A percentile compares a stretch with the other conserved stretches of the same genome.
Evolutionary conservation across 2,888 invertebrate genomes (phyloP).

Genomic region (Fragum sueziense): DNA sequence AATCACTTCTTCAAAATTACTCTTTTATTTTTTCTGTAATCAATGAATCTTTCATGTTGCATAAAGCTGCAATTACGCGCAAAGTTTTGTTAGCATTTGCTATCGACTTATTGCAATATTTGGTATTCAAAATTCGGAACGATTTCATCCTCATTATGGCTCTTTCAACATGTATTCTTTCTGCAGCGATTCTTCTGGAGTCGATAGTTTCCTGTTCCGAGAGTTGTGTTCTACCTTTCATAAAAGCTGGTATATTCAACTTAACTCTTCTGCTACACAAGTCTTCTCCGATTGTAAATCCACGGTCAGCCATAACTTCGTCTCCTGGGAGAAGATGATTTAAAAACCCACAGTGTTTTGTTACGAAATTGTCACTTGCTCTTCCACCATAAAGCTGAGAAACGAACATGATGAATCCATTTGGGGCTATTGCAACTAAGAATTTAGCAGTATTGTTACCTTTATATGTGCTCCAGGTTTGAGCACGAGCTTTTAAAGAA

Average conservation of each 20-base stretch:
- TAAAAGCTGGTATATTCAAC: constrained; percentile 14
- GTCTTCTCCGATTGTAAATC: constrained; percentile 10
- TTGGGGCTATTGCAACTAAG: constrained; percentile 25
- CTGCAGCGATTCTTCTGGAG: not conserved
- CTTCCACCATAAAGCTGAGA: constrained; percentile 26
- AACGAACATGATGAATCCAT: constrained; percentile 28
- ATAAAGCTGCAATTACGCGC: constrained; percentile 21
- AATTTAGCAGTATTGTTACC: constrained; percentile 25
- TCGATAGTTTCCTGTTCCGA: constrained; percentile 13
- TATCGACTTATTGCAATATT: not conserved
- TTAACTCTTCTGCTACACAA: constrained; percentile 7
- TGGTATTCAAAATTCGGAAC: constrained; percentile 11
- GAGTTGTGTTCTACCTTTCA: constrained; percentile 11
- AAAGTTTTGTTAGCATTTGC: constrained; percentile 14
- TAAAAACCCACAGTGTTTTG: constrained; percentile 32
- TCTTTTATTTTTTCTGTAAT: constrained; percentile 9
- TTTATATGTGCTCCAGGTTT: constrained; percentile 25
- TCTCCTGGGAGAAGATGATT: constrained; percentile 11
- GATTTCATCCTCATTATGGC: constrained; percentile 46
- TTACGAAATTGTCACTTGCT: constrained; percentile 33
- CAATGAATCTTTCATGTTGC: constrained; percentile 24
- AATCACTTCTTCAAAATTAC: too few species aligned
- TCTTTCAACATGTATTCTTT: constrained; percentile 42
- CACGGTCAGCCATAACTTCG: constrained; percentile 13
- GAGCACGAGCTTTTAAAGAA: constrained; percentile 21